Conservation (phyloP, 1,140 invertebrate species). For the Brachionus asplanchnoidis region DNA sequence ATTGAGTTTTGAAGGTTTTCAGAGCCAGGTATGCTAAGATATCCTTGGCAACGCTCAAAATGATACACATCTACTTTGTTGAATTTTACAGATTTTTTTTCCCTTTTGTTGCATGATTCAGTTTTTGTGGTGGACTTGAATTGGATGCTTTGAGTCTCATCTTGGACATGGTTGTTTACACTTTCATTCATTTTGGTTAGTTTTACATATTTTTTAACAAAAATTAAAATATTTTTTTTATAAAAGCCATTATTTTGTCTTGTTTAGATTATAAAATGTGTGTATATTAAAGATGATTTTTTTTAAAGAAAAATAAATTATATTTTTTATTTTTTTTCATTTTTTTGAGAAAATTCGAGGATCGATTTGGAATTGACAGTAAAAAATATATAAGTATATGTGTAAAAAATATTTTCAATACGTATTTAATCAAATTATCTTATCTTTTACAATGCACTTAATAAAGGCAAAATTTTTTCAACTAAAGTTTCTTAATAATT, state of each 20-base stretch:
- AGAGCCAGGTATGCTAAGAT: slow-evolving; percentile 91
- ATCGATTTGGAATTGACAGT: no score
- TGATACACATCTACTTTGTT: slow-evolving; percentile 88
- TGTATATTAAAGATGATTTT: background rate
- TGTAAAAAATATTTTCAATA: no score
- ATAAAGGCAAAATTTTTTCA: no score
- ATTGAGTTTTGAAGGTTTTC: slow-evolving; percentile 67
- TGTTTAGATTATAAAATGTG: background rate
- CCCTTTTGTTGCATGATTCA: background rate
- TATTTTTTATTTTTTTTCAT: no score
- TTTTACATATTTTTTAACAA: background rate
- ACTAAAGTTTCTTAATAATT: no score
- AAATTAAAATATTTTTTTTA: background rate
- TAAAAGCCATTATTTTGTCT: background rate
- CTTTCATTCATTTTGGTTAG: background rate
- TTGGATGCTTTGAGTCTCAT: background rate
- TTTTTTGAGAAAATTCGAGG: no score
- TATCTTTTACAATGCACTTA: background rate
- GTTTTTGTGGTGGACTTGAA: background rate
- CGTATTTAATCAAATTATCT: no score
- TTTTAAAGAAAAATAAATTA: background rate
- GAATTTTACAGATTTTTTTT: slow-evolving; percentile 66
- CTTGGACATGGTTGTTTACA: background rate
- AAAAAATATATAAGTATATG: no score
- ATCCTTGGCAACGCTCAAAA: slow-evolving; percentile 90